Conservation (phyloP, 2,888 invertebrate genomes). For the Acanthopleura granulata region DNA sequence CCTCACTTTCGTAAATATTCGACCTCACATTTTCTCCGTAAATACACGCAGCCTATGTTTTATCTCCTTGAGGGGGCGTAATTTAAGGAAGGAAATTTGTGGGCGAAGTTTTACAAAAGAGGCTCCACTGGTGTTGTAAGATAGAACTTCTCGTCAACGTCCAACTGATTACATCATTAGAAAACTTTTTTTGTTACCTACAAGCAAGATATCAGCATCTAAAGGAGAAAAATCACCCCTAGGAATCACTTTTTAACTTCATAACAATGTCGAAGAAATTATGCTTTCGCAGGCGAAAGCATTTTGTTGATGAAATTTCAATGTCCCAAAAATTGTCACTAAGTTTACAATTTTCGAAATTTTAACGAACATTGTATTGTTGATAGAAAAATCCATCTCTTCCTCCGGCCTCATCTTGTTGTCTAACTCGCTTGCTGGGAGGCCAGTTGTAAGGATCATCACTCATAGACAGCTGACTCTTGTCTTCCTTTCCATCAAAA, state of each 20-base stretch:
- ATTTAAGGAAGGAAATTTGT: too few relatives aligned
- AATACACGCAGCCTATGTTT: too few relatives aligned
- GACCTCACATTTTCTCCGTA: too few relatives aligned
- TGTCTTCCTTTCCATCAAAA: slow-evolving; percentile 24
- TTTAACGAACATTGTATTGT: background rate
- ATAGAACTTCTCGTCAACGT: too few relatives aligned
- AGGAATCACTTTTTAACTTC: background rate
- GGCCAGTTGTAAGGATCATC: slow-evolving; percentile 18
- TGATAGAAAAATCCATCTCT: slow-evolving; percentile 12
- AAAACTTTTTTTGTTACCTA: too few relatives aligned
- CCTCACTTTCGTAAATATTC: too few relatives aligned
- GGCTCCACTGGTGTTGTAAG: too few relatives aligned
- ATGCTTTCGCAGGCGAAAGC: background rate
- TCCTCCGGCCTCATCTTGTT: slow-evolving; percentile 15
- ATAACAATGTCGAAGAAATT: background rate
- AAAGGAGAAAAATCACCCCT: background rate
- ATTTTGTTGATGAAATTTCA: background rate
- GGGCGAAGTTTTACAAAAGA: too few relatives aligned
- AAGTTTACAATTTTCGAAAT: background rate
- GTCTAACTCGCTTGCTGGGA: background rate
- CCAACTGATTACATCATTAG: too few relatives aligned
- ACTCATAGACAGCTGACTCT: slow-evolving; percentile 13
- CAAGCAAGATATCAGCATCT: too few relatives aligned
- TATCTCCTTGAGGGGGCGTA: too few relatives aligned
- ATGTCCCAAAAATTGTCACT: too few relatives aligned